phyloP scores from a whole-genome alignment of 1,140 invertebrate species.

The Caerostris darwini region DNA sequence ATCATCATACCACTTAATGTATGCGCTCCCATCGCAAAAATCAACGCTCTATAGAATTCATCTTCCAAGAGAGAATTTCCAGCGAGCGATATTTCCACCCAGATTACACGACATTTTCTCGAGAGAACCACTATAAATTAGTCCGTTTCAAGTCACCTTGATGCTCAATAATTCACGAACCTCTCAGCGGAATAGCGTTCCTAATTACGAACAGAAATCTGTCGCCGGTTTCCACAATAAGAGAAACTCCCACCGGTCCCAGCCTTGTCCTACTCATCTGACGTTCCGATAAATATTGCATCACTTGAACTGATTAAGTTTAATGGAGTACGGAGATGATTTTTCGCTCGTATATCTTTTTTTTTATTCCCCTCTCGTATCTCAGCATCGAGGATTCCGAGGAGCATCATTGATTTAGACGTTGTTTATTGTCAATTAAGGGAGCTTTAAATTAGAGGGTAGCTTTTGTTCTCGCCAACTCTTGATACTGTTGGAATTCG shows the following conservation, averaged over 20 bases:
- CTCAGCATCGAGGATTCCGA: not conserved
- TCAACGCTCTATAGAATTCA: not conserved
- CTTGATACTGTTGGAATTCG: slow-evolving; percentile 1
- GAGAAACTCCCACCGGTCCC: slow-evolving; percentile 29
- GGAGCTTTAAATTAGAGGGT: slow-evolving; percentile 41
- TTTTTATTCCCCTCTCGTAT: not conserved
- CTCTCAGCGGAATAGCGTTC: no score
- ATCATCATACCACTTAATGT: not conserved
- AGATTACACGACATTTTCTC: not conserved
- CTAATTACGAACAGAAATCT: no score
- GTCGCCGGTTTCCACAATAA: no score
- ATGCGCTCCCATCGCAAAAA: slow-evolving; percentile 24
- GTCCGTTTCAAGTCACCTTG: slow-evolving; percentile 65
- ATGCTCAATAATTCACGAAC: slow-evolving; percentile 69
- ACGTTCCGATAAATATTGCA: slow-evolving; percentile 68
- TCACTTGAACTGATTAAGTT: slow-evolving; percentile 69
- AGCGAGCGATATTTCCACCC: slow-evolving; percentile 32
- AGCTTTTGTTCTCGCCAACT: slow-evolving; percentile 20
- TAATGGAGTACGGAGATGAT: slow-evolving; percentile 58
- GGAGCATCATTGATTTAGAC: not conserved
- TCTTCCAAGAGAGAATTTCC: not conserved
- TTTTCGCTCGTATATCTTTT: slow-evolving; percentile 10
- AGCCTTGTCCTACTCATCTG: not conserved
- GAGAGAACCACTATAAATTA: slow-evolving; percentile 65
- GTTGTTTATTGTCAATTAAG: slow-evolving; percentile 72